These are phyloP conservation scores for Thymelicus acteon DNA, from an alignment of 2,888 invertebrate species.

Conservation along the genomic window DNA sequence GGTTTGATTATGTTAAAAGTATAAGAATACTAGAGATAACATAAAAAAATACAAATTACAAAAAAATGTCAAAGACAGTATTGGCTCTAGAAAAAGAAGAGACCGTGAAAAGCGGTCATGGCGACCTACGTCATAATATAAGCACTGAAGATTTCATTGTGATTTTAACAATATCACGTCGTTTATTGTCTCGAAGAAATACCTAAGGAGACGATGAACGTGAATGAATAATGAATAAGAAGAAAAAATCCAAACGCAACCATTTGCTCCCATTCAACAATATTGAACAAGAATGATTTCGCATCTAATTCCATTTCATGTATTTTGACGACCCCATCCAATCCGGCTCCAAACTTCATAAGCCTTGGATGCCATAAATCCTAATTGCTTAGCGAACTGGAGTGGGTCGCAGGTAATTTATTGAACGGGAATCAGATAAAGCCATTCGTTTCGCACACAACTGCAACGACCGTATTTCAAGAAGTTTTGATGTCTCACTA, in stretches of 20 bases:
- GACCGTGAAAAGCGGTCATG: no score
- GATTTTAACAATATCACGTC: no score
- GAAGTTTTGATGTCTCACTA: slow-evolving; percentile 32
- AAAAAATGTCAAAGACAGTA: no score
- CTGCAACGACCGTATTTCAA: slow-evolving; percentile 28
- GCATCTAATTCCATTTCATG: slow-evolving; percentile 8
- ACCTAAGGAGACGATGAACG: no score
- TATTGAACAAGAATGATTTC: neutral
- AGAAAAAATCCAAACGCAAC: neutral
- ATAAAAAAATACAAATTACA: no score
- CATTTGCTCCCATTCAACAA: neutral
- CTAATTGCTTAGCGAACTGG: slow-evolving; percentile 56
- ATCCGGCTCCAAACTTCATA: slow-evolving; percentile 27
- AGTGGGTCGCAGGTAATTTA: slow-evolving; percentile 69
- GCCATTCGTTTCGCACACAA: slow-evolving; percentile 48
- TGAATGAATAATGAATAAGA: no score
- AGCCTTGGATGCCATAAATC: slow-evolving; percentile 54
- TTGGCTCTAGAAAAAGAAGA: no score
- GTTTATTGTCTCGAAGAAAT: no score
- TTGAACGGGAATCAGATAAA: slow-evolving; percentile 66
- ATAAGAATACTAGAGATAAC: no score
- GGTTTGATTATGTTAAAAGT: no score
- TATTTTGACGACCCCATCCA: slow-evolving; percentile 13
- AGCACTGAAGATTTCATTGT: no score
- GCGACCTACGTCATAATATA: no score